Conservation (phyloP, 2,797 vertebrate genomes). For the Carapus acus region DNA sequence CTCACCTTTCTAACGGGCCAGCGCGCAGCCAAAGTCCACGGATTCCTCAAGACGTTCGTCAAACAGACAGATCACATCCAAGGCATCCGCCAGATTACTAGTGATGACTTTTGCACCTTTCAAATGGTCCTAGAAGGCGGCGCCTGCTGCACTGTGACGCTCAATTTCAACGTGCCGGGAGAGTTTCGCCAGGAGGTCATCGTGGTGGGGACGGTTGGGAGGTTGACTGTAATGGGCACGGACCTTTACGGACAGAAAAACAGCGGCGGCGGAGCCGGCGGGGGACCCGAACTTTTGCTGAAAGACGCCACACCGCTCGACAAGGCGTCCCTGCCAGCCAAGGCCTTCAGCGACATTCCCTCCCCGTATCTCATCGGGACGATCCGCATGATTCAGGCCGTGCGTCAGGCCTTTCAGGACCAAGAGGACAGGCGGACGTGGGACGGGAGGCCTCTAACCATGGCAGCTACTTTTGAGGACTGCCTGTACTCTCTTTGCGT, state of each 20-base stretch:
- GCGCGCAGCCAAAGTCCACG: constrained; percentile 89
- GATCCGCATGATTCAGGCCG: constrained; percentile 95
- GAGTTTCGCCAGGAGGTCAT: constrained; percentile 95
- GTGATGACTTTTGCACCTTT: constrained; percentile 97
- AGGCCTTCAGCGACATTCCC: constrained; percentile 95
- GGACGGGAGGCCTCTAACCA: constrained; percentile 91
- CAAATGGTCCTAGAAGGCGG: constrained; percentile 96
- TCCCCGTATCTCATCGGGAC: constrained; percentile 91
- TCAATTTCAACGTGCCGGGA: constrained; percentile 96
- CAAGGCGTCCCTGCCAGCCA: constrained; percentile 87
- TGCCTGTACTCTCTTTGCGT: constrained; percentile 95
- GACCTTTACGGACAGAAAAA: constrained; percentile 96
- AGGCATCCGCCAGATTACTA: constrained; percentile 98
- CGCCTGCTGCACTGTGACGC: constrained; percentile 93
- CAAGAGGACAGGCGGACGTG: constrained; percentile 95
- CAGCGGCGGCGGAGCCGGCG: constrained; percentile 58
- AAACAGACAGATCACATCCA: constrained; percentile 97
- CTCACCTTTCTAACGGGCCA: constrained; percentile 92
- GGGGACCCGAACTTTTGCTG: constrained; percentile 82
- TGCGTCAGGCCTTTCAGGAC: constrained; percentile 92
- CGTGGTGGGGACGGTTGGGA: constrained; percentile 83
- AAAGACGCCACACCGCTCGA: constrained; percentile 86
- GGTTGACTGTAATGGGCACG: constrained; percentile 83
- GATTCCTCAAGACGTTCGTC: constrained; percentile 95
- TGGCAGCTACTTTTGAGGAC: constrained; percentile 98